Conservation (phyloP, 2,113 vertebrate genomes). For the Plecotus auritus region DNA sequence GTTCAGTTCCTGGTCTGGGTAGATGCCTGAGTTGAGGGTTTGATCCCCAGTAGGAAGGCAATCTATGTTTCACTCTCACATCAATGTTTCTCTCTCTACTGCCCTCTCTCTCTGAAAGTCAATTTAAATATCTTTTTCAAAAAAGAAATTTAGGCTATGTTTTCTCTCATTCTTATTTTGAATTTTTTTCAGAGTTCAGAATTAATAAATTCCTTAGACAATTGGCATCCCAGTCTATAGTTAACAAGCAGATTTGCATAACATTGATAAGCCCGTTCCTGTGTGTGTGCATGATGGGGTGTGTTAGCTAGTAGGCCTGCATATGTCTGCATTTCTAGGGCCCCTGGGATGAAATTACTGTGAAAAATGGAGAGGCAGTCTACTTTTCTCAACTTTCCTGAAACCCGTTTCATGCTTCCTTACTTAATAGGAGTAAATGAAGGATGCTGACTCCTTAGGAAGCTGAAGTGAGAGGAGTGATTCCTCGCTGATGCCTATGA, state of each 20-base stretch:
- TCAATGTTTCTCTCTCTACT: background rate
- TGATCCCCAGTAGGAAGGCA: too few relatives aligned
- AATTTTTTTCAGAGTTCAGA: background rate
- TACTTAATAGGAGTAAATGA: slow-evolving; percentile 48
- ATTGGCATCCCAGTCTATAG: background rate
- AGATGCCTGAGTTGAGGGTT: too few relatives aligned
- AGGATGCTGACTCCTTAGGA: slow-evolving; percentile 59
- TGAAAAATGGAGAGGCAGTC: slow-evolving; percentile 35
- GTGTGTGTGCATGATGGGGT: background rate
- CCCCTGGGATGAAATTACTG: slow-evolving; percentile 57
- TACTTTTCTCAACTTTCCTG: slow-evolving; percentile 43
- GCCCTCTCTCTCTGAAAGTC: background rate
- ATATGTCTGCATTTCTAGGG: slow-evolving; percentile 12
- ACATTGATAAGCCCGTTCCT: background rate
- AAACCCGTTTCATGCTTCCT: slow-evolving; percentile 41
- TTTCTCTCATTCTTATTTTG: background rate
- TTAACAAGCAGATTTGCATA: slow-evolving; percentile 19
- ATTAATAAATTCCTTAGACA: slow-evolving; percentile 40
- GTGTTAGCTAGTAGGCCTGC: background rate
- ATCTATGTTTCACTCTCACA: background rate
- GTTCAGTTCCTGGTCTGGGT: too few relatives aligned
- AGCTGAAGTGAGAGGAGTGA: background rate
- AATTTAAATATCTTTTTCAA: background rate
- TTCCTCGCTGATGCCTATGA: background rate
- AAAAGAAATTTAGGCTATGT: background rate